Base-by-base conservation (phyloP, 2,113 vertebrate genomes). In the Brienomyrus longianalis region DNA sequence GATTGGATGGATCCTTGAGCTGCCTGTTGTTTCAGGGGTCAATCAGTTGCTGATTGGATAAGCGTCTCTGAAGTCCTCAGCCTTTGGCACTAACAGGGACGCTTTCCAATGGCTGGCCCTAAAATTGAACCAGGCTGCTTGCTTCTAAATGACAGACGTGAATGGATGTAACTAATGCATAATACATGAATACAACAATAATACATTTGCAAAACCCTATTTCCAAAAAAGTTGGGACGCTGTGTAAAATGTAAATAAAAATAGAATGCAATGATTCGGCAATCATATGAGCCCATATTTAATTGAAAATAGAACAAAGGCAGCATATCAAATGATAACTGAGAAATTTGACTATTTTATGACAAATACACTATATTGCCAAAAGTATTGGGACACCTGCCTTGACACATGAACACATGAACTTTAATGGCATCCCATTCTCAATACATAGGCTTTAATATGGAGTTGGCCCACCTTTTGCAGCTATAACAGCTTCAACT, bases 1-100 rank as follows among this genome's bases (percentile, higher is more conserved):
- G 87, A 87, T 87, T 88, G 87, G 87, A 66, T 88, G 87, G 2
- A 31, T 87, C 85, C 85, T 87, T 87, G 51, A 87, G 8, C 51
- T 54, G n/a, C 31, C 5, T 39, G 4, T 21, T 56, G 31, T 43
- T 89, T 13, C 50, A 83, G 50, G 50, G 50, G 88, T 89, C 31
- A 56, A 43, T 89, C 70, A 83, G 4, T 21, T 62, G 27, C 87
- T 88, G 54, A 66, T 88, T 88, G 39, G 50, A 43, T 43, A 62
- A 43, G 56, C 8, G 43, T 88, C 87, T 62, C 35, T 45, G 51
- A 35, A 87, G 51, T 11, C 35, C 31, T 59, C n/a, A 35, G 86
- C 31, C 21, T 47, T 62, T 84, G 45, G 83, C 35, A 88, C 21
- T 19, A 39, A n/a, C 56, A 88, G 54, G 51, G 27, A 23, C 27